phyloP scores from a whole-genome alignment of 1,140 invertebrate species.

The Lepidurus packardi region DNA sequence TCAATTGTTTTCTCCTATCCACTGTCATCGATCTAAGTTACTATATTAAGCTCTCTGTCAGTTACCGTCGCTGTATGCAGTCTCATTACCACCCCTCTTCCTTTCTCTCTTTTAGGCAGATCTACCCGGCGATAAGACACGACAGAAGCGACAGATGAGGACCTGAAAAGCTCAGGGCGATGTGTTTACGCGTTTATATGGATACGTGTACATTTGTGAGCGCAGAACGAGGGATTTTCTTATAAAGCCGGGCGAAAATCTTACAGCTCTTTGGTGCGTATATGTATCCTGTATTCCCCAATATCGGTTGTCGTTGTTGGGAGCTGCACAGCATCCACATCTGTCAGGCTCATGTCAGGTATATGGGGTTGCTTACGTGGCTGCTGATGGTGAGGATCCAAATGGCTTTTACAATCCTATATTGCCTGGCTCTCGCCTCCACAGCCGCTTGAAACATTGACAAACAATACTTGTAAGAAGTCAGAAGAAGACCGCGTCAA shows the following conservation, averaged over 20 bases:
- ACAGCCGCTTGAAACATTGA: background rate
- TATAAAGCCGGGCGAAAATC: background rate
- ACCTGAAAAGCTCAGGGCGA: background rate
- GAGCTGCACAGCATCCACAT: background rate
- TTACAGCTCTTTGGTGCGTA: background rate
- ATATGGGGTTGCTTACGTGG: conserved; percentile 13
- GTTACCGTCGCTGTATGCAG: background rate
- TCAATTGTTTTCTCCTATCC: conserved; percentile 19
- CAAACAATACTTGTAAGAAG: background rate
- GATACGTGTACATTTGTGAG: background rate
- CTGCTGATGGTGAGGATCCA: background rate
- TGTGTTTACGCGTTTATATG: background rate
- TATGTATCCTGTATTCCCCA: background rate
- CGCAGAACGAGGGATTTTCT: background rate
- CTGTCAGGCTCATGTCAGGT: conserved; percentile 18
- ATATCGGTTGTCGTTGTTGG: background rate
- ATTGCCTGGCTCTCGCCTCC: background rate
- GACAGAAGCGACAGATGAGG: background rate
- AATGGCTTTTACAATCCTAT: background rate
- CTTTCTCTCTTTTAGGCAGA: background rate
- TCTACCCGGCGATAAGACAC: background rate
- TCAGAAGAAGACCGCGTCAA: conserved; percentile 1
- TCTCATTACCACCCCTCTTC: background rate
- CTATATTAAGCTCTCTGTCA: background rate
- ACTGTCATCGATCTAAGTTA: conserved; percentile 19